Conservation (phyloP, 2,888 invertebrate species). For the Cheilosia variabilis region DNA sequence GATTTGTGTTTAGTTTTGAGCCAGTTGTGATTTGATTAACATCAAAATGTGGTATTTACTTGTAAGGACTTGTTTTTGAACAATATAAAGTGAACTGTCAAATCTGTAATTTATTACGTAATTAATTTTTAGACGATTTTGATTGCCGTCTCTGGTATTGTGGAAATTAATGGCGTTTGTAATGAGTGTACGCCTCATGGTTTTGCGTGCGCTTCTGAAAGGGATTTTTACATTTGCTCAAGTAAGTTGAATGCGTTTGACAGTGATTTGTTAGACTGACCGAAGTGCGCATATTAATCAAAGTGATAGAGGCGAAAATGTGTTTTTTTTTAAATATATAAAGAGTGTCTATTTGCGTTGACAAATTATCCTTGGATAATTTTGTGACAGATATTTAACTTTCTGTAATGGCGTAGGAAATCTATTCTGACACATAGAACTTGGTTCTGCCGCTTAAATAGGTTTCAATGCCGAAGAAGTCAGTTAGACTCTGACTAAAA, state of each 20-base stretch:
- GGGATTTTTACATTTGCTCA: conserved; percentile 76
- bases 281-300: too few relatives aligned
- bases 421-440: too few relatives aligned
- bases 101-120: not conserved
- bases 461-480: too few relatives aligned
- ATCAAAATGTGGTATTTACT: conserved; percentile 43
- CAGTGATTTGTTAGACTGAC: not conserved
- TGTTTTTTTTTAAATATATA: not conserved
- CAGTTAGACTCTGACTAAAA: not conserved
- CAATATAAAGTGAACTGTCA: conserved; percentile 7
- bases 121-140: conserved; percentile 39
- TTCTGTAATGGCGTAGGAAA: too few relatives aligned
- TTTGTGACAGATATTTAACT: too few relatives aligned
- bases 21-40: conserved; percentile 3
- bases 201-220: conserved; percentile 76
- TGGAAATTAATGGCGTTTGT: conserved; percentile 76
- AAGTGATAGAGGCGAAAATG: too few relatives aligned
- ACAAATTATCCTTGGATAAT: too few relatives aligned
- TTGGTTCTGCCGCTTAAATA: too few relatives aligned
- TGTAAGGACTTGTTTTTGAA: not conserved
- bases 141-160: not conserved
- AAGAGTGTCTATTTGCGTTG: too few relatives aligned
- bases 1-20: conserved; percentile 23
- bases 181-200: conserved; percentile 76
- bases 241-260: conserved; percentile 73